Conservation (phyloP, 2,888 invertebrate species). For the Ectemnius continuus region DNA sequence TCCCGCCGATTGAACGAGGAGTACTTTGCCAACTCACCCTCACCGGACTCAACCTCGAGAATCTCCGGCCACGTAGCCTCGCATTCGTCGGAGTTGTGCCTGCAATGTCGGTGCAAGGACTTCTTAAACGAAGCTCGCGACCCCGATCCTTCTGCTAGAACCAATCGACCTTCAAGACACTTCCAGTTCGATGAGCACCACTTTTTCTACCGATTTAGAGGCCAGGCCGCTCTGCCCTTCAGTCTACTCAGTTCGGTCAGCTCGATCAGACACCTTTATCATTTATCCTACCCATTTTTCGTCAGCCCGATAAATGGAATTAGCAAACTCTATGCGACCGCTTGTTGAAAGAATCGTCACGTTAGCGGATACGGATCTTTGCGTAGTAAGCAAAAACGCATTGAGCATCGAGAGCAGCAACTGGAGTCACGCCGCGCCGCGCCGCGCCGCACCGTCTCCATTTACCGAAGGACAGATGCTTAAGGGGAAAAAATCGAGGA, state of each 20-base stretch:
- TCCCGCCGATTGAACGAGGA: not conserved
- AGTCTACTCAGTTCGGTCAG: no score
- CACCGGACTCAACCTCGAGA: conserved; percentile 70
- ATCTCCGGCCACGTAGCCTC: conserved; percentile 71
- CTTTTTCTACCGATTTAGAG: conserved; percentile 1
- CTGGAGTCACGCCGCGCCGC: no score
- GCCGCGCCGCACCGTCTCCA: not conserved
- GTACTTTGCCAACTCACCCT: conserved; percentile 71
- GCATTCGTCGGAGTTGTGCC: conserved; percentile 51
- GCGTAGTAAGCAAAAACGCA: not conserved
- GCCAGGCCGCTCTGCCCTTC: no score
- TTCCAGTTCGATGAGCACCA: conserved; percentile 38
- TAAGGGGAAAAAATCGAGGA: not conserved
- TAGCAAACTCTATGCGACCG: no score
- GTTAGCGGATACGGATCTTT: no score
- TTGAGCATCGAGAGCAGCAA: not conserved
- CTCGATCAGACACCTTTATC: no score
- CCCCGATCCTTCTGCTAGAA: conserved; percentile 58
- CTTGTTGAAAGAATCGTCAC: no score
- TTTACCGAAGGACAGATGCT: not conserved
- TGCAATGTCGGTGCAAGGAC: conserved; percentile 43
- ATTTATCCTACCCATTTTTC: no score
- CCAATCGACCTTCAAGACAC: conserved; percentile 57
- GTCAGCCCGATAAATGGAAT: no score
- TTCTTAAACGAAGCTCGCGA: conserved; percentile 46